Evolutionary conservation across 2,797 vertebrate species (phyloP).

Genomic region (Acestrorhynchus altus): DNA sequence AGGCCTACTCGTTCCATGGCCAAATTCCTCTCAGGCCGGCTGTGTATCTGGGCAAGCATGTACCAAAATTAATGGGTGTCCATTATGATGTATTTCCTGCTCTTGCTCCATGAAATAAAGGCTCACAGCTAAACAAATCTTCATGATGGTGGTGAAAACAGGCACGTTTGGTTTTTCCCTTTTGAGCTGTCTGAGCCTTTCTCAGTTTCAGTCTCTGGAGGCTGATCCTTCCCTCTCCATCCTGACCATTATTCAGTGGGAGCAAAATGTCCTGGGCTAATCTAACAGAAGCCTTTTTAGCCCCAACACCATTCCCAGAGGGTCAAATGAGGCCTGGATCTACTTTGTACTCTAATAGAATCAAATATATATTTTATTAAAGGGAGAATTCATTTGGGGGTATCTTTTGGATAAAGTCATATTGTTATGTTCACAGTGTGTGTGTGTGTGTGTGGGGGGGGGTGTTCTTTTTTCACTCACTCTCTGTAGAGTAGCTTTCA

Average conservation of each 20-base stretch:
- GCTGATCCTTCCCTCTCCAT: conserved; percentile 49
- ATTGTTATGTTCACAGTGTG: conserved; percentile 74
- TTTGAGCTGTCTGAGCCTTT: background rate
- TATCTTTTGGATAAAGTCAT: conserved; percentile 81
- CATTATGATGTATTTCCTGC: background rate
- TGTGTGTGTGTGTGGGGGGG: too few relatives aligned
- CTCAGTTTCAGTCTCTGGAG: background rate
- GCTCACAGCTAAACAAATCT: background rate
- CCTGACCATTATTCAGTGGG: conserved; percentile 51
- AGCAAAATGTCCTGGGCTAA: conserved; percentile 59
- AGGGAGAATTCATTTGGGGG: conserved; percentile 76
- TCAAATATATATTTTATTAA: conserved; percentile 79
- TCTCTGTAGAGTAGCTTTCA: conserved; percentile 74
- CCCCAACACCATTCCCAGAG: conserved; percentile 55
- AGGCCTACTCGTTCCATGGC: background rate
- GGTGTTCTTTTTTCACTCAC: conserved; percentile 57
- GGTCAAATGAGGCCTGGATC: conserved; percentile 72
- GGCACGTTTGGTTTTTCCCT: background rate
- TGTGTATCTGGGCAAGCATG: conserved; percentile 7
- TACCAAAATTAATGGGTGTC: background rate
- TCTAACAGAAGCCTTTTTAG: conserved; percentile 73
- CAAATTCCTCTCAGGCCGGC: background rate
- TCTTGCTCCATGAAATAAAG: conserved; percentile 12
- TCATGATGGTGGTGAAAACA: background rate
- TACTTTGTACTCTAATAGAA: conserved; percentile 73